Percentiles rank a stretch among this genome's conserved stretches.
phyloP scores from a whole-genome alignment of 2,888 invertebrate species.

The Leucoma salicis region DNA sequence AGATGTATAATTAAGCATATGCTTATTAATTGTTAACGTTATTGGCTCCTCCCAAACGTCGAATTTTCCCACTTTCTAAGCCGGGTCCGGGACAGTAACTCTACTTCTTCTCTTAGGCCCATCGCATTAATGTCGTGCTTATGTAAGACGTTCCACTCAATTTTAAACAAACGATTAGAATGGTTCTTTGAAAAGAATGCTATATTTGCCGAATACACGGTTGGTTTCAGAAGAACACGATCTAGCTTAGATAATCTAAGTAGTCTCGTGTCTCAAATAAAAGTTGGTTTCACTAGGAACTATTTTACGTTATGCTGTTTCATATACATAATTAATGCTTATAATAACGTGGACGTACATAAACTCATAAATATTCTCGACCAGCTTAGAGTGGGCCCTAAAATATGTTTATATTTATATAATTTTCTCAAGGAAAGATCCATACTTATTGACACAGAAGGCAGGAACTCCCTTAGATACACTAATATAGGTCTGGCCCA shows the following conservation, averaged over 20 bases:
- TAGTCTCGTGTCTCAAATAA: neutral
- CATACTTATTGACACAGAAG: neutral
- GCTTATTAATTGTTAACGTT: too few species aligned
- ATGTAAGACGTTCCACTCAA: constrained; percentile 5
- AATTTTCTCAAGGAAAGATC: neutral
- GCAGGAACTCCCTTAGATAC: neutral
- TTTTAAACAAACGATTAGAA: constrained; percentile 1
- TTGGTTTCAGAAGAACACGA: constrained; percentile 1
- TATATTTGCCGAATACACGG: neutral
- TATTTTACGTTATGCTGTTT: neutral
- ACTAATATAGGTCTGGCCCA: neutral
- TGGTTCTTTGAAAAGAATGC: constrained; percentile 4
- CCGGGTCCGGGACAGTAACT: neutral
- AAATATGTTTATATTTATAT: neutral
- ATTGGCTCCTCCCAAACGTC: neutral
- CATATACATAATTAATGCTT: neutral
- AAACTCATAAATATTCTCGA: neutral
- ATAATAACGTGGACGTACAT: neutral
- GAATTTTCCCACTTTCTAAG: neutral
- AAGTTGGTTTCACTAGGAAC: neutral
- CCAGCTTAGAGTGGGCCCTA: neutral
- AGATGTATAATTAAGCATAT: too few species aligned
- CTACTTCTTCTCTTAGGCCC: neutral
- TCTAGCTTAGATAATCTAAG: constrained; percentile 3
- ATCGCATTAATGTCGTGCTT: neutral